Evolutionary conservation across 53 echinoderm and acorn worm species (phyloP).

Genomic region (Mesocentrotus franciscanus): DNA sequence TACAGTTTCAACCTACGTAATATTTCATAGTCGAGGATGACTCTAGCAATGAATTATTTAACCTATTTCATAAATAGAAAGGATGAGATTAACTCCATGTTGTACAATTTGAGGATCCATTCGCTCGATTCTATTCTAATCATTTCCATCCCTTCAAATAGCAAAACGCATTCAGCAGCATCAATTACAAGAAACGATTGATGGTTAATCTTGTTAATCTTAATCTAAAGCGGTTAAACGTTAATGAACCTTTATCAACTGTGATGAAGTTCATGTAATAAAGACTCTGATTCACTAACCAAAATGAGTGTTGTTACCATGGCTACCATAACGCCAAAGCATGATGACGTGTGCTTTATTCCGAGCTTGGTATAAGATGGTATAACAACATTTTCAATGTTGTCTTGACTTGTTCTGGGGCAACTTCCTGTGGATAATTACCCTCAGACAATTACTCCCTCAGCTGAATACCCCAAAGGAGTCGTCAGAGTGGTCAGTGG

Average conservation of each 20-base stretch:
- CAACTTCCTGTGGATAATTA: no score
- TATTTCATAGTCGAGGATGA: neutral
- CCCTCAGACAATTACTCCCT: neutral
- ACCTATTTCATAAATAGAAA: neutral
- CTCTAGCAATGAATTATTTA: neutral
- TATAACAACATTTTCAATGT: no score
- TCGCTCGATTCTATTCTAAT: neutral
- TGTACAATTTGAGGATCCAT: neutral
- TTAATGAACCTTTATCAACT: neutral
- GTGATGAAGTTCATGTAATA: neutral
- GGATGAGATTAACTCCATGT: no score
- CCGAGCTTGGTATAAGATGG: neutral
- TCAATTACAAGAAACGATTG: neutral
- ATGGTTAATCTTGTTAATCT: neutral
- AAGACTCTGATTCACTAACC: neutral
- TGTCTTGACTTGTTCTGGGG: no score
- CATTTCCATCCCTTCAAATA: neutral
- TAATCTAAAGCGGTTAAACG: neutral
- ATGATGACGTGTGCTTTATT: neutral
- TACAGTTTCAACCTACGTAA: neutral
- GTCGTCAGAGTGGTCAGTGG: neutral
- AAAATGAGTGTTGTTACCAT: slow-evolving; percentile 6
- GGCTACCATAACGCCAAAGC: neutral
- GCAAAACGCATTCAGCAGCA: neutral
- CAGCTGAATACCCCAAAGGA: no score